phyloP scores from a whole-genome alignment of 2,888 invertebrate species.

The Andricus curvator region DNA sequence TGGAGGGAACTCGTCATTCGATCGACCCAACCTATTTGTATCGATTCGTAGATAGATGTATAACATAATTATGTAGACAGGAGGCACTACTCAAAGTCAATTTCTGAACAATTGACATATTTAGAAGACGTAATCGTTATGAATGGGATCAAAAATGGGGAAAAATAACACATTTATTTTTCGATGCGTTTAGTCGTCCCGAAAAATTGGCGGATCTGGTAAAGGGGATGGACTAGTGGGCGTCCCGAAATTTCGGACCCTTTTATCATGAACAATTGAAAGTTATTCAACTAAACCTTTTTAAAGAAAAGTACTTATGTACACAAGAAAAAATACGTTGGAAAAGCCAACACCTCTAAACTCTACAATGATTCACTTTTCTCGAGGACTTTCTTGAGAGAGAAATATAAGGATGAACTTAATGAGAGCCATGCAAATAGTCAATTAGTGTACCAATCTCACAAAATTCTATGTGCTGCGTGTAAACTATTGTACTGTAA shows the following conservation, averaged over 20 bases:
- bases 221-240: too few species aligned
- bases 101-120: neutral
- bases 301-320: neutral
- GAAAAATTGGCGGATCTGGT: too few species aligned
- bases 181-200: too few species aligned
- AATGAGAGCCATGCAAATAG: slow-evolving; percentile 5
- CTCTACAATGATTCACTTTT: neutral
- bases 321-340: neutral
- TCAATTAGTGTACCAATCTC: slow-evolving; percentile 31
- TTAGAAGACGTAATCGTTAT: too few species aligned
- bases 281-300: neutral
- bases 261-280: neutral
- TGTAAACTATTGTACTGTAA: slow-evolving; percentile 17
- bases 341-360: neutral
- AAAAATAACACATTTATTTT: too few species aligned
- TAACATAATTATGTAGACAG: neutral
- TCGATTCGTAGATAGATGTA: neutral
- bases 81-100: neutral
- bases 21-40: slow-evolving; percentile 51
- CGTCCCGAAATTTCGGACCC: too few species aligned
- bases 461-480: neutral
- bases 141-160: too few species aligned
- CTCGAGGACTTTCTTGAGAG: too few species aligned
- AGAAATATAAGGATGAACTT: slow-evolving; percentile 4
- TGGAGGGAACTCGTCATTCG: slow-evolving; percentile 50